Evolutionary conservation across 2,797 vertebrate species (phyloP).

Genomic region (Leptoclinus maculatus): DNA sequence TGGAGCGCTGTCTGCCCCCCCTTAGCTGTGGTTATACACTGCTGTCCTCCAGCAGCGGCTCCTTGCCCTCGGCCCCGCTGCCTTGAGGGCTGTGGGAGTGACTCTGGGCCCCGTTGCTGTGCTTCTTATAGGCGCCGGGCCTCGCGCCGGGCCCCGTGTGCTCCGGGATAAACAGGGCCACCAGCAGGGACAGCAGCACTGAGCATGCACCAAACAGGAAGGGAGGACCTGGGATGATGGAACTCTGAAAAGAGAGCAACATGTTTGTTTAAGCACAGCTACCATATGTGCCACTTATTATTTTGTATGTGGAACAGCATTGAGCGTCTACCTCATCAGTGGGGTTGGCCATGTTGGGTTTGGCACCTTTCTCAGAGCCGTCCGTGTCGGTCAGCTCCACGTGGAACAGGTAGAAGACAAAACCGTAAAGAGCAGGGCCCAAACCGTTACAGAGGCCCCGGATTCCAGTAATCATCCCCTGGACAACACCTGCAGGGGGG

Average conservation of each 20-base stretch:
- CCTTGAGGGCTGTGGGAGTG: constrained; percentile 88
- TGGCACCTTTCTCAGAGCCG: constrained; percentile 85
- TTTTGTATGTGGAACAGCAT: neutral
- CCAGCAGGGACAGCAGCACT: constrained; percentile 91
- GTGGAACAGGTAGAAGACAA: constrained; percentile 93
- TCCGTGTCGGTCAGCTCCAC: constrained; percentile 90
- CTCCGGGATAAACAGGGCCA: constrained; percentile 92
- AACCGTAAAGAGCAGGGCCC: constrained; percentile 91
- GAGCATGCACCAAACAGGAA: constrained; percentile 93
- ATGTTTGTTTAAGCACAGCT: neutral
- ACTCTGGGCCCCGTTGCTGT: constrained; percentile 89
- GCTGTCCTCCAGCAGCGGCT: constrained; percentile 92
- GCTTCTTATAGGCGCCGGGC: constrained; percentile 91
- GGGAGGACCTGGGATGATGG: constrained; percentile 92
- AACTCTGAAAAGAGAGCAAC: constrained; percentile 80
- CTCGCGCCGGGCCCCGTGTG: constrained; percentile 86
- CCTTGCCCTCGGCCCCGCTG: constrained; percentile 87
- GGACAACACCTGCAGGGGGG: constrained; percentile 87
- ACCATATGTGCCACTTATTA: neutral
- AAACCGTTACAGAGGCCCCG: constrained; percentile 91
- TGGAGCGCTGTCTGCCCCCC: constrained; percentile 51
- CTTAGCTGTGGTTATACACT: constrained; percentile 86
- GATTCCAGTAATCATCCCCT: constrained; percentile 95
- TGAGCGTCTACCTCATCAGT: constrained; percentile 85
- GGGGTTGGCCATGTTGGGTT: constrained; percentile 92